These are phyloP conservation scores for Drosophila bocqueti DNA, from an alignment of 1,140 invertebrate species.

Conservation along the genomic window DNA sequence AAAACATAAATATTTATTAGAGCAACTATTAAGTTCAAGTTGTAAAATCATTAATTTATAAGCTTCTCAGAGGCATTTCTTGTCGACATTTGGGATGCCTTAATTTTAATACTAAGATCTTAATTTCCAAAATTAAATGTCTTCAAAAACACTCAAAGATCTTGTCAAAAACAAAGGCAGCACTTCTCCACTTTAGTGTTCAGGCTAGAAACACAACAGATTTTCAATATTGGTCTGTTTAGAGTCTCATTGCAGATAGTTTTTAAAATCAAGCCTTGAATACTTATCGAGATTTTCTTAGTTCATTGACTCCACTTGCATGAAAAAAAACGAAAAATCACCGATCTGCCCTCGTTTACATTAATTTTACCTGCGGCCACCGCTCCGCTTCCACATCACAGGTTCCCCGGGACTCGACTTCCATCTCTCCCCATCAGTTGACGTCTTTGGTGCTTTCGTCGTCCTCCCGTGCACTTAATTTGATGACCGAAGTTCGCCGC, in stretches of 20 bases:
- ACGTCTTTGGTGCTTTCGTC: constrained; percentile 22
- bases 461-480: too few relatives aligned
- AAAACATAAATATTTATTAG: not conserved
- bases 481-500: too few relatives aligned
- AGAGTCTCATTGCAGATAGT: not conserved
- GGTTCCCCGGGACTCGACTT: too few relatives aligned
- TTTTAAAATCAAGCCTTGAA: not conserved
- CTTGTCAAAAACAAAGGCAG: not conserved
- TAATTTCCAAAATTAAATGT: not conserved
- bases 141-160: not conserved
- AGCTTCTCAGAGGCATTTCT: not conserved
- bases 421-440: not conserved
- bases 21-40: not conserved
- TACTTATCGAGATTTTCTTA: too few relatives aligned
- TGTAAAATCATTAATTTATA: not conserved
- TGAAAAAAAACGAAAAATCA: too few relatives aligned
- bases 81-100: not conserved
- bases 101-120: not conserved
- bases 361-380: too few relatives aligned
- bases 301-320: too few relatives aligned
- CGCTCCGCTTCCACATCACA: too few relatives aligned
- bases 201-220: not conserved
- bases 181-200: not conserved
- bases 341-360: too few relatives aligned
- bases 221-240: not conserved